phyloP scores from a whole-genome alignment of 1,140 invertebrate genomes.

The Tenebrio molitor region DNA sequence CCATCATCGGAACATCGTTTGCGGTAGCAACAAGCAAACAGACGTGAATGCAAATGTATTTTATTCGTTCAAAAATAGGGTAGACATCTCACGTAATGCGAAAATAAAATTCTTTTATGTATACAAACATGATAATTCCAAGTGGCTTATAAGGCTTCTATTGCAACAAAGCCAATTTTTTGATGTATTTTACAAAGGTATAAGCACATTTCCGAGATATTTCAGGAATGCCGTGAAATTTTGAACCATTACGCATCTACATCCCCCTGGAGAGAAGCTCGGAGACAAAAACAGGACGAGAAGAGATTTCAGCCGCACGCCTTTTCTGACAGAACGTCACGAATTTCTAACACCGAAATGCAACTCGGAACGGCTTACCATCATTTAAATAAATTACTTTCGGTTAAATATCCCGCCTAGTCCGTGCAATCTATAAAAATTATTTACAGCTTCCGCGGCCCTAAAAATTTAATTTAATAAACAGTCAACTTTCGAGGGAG shows the following conservation, averaged over 20 bases:
- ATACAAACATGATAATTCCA: slow-evolving; percentile 22
- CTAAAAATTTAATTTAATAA: background rate
- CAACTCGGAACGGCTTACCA: background rate
- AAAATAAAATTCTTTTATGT: slow-evolving; percentile 25
- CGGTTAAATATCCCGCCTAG: background rate
- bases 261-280: slow-evolving; percentile 32
- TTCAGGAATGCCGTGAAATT: slow-evolving; percentile 39
- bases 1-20: slow-evolving; percentile 23
- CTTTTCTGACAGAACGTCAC: slow-evolving; percentile 28
- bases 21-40: slow-evolving; percentile 29
- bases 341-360: slow-evolving; percentile 27
- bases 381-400: slow-evolving; percentile 26
- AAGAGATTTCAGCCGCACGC: slow-evolving; percentile 39
- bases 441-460: slow-evolving; percentile 11
- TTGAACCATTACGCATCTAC: slow-evolving; percentile 41
- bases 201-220: slow-evolving; percentile 33
- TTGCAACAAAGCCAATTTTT: slow-evolving; percentile 36
- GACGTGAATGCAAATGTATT: slow-evolving; percentile 39
- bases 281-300: slow-evolving; percentile 43
- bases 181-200: slow-evolving; percentile 33
- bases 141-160: slow-evolving; percentile 23
- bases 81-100: slow-evolving; percentile 24
- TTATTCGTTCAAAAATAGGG: slow-evolving; percentile 8
- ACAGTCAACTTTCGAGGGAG: slow-evolving; percentile 5
- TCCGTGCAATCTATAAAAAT: background rate